Evolutionary conservation across 2,888 invertebrate species (phyloP).

Genomic region (Drosophila falleni): DNA sequence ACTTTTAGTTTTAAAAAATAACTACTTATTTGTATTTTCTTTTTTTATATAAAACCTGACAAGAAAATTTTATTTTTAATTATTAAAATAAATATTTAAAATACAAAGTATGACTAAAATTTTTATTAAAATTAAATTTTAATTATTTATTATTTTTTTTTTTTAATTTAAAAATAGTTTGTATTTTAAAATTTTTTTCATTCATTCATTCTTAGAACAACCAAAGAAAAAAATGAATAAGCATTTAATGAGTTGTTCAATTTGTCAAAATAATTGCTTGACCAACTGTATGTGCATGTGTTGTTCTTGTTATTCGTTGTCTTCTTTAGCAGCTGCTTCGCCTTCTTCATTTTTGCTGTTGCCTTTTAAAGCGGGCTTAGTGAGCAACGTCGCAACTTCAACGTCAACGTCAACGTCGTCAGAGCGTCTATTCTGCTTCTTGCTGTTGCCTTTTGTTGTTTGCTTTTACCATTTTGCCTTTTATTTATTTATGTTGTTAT

Average conservation of each 20-base stretch:
- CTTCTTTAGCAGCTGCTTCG: constrained; percentile 1
- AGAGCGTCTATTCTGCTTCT: constrained; percentile 42
- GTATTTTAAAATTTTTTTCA: too few species aligned
- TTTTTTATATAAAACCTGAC: too few species aligned
- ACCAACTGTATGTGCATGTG: not conserved
- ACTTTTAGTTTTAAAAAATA: too few species aligned
- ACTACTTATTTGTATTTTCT: too few species aligned
- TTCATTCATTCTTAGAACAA: too few species aligned
- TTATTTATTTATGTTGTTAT: constrained; percentile 72
- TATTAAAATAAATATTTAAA: too few species aligned
- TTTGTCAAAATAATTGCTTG: not conserved
- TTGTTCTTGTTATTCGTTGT: constrained; percentile 1
- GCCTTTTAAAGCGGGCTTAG: constrained; percentile 45
- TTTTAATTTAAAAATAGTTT: too few species aligned
- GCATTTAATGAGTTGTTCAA: not conserved
- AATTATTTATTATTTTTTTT: too few species aligned
- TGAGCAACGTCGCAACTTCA: constrained; percentile 22
- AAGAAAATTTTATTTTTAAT: too few species aligned
- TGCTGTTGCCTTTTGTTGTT: constrained; percentile 44
- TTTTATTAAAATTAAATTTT: too few species aligned
- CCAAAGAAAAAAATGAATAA: too few species aligned
- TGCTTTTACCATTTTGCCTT: constrained; percentile 49
- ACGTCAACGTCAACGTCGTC: constrained; percentile 31
- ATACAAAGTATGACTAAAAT: too few species aligned
- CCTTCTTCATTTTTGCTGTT: constrained; percentile 12